Evolutionary conservation across 2,888 invertebrate genomes (phyloP).

Genomic region (Phaedon cochleariae): DNA sequence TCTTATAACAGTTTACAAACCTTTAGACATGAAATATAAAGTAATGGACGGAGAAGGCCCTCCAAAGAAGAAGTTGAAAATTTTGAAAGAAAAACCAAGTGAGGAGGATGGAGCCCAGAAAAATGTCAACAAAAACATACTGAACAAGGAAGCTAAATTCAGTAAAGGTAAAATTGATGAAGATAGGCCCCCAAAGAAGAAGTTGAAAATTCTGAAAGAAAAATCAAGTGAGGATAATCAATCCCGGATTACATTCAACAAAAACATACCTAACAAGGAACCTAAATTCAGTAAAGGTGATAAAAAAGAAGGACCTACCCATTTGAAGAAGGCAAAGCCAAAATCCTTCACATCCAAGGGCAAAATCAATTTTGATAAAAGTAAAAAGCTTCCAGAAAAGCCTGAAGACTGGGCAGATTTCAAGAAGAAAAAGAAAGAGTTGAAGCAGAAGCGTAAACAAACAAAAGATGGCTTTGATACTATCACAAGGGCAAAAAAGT

Average conservation of each 20-base stretch:
- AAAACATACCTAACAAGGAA: slow-evolving; percentile 13
- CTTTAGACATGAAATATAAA: too few species aligned
- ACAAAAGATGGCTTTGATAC: slow-evolving; percentile 65
- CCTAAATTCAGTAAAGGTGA: slow-evolving; percentile 9
- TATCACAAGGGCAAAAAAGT: slow-evolving; percentile 66
- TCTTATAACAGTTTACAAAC: too few species aligned
- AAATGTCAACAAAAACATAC: slow-evolving; percentile 11
- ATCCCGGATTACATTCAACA: too few species aligned
- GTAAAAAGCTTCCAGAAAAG: slow-evolving; percentile 37
- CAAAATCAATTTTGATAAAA: slow-evolving; percentile 28
- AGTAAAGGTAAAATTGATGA: slow-evolving; percentile 12
- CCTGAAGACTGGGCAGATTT: slow-evolving; percentile 76
- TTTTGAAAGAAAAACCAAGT: background rate
- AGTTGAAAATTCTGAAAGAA: slow-evolving; percentile 14
- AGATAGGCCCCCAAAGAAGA: slow-evolving; percentile 23
- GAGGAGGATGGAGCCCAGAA: background rate
- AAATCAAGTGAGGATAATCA: background rate
- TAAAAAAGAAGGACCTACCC: slow-evolving; percentile 7
- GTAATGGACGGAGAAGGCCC: slow-evolving; percentile 8
- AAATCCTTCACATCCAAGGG: slow-evolving; percentile 32
- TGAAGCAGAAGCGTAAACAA: slow-evolving; percentile 72
- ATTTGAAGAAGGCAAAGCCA: slow-evolving; percentile 29
- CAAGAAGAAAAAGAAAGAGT: slow-evolving; percentile 78
- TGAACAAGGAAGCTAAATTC: slow-evolving; percentile 12
- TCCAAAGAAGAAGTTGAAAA: slow-evolving; percentile 26